These are phyloP conservation scores for Netelia melanura DNA, from an alignment of 2,888 invertebrate genomes.

Conservation along the genomic window DNA sequence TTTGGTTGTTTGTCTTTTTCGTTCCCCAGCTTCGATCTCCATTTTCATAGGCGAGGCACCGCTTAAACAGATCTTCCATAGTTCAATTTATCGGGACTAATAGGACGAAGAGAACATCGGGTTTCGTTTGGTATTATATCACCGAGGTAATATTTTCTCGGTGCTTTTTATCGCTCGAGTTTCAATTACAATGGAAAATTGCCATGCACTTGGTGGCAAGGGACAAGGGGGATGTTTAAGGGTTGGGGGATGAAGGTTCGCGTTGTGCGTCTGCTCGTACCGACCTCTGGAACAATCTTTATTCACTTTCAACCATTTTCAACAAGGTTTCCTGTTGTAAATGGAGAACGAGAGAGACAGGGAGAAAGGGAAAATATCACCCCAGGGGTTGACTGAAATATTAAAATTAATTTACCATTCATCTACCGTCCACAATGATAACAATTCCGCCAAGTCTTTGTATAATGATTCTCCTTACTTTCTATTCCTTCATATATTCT, in stretches of 20 bases:
- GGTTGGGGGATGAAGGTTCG: too few relatives aligned
- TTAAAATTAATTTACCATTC: constrained; percentile 49
- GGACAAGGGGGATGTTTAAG: neutral
- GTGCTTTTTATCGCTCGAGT: neutral
- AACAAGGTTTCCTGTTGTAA: neutral
- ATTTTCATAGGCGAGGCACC: neutral
- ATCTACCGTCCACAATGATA: neutral
- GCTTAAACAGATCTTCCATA: constrained; percentile 29
- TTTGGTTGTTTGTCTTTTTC: too few relatives aligned
- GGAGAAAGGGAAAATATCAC: neutral
- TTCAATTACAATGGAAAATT: constrained; percentile 55
- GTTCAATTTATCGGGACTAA: constrained; percentile 44
- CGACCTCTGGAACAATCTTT: constrained; percentile 16
- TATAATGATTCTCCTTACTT: neutral
- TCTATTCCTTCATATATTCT: neutral
- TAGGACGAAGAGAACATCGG: neutral
- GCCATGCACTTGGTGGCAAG: constrained; percentile 7
- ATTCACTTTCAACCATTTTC: constrained; percentile 32
- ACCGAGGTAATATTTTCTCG: neutral
- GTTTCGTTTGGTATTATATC: constrained; percentile 28
- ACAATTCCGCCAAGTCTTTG: constrained; percentile 9
- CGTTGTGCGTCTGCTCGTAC: neutral
- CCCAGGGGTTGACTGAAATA: constrained; percentile 21
- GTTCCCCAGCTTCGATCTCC: neutral
- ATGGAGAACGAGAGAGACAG: neutral